These are phyloP conservation scores for Conomelus anceps DNA, from an alignment of 2,888 invertebrate genomes.

Conservation along the genomic window DNA sequence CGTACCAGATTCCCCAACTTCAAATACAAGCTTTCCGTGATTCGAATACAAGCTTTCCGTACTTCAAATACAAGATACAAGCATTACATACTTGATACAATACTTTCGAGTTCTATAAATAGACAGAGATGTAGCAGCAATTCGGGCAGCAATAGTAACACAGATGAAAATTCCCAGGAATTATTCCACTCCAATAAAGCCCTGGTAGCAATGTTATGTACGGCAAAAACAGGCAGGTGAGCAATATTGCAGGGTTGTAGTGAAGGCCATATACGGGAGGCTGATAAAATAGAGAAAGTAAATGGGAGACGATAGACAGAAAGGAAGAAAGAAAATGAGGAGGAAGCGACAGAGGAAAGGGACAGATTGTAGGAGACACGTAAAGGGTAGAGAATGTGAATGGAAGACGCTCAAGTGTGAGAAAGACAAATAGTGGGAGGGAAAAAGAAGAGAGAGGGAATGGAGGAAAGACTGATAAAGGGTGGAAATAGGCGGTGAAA, in stretches of 20 bases:
- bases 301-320: slow-evolving; percentile 10
- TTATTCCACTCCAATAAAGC: background rate
- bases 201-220: background rate
- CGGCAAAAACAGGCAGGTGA: background rate
- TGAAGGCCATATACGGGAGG: background rate
- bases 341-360: slow-evolving; percentile 11
- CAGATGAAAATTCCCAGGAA: background rate
- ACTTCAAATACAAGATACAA: background rate
- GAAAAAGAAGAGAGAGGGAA: background rate
- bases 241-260: too few relatives aligned
- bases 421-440: too few relatives aligned
- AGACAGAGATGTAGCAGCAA: background rate
- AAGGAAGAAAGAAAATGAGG: background rate
- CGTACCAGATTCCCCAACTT: too few relatives aligned
- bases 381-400: background rate
- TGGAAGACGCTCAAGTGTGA: too few relatives aligned
- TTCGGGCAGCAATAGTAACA: background rate
- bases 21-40: too few relatives aligned
- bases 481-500: background rate
- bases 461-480: background rate
- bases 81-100: background rate
- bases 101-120: background rate
- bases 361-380: slow-evolving; percentile 25
- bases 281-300: background rate
- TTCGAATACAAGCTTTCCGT: too few relatives aligned